A percentile compares a stretch with the other conserved stretches of the same genome.
Conservation (phyloP, 2,888 invertebrate genomes). For the Drosophila cognata region DNA sequence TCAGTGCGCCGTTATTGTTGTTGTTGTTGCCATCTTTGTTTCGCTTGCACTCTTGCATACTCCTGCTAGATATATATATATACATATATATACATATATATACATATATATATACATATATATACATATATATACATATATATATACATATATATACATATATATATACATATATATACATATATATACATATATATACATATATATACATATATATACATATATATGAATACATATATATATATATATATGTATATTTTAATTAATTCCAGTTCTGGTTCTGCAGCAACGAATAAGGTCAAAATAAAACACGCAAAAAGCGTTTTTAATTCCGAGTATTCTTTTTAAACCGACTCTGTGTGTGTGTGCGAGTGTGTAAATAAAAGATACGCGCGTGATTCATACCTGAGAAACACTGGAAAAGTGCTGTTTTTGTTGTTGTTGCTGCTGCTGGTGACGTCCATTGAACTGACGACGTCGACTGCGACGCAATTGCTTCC, state of each 20-base stretch:
- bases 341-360: constrained; percentile 32
- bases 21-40: constrained; percentile 30
- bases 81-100: background rate
- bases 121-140: constrained; percentile 14
- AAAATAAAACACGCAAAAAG: constrained; percentile 74
- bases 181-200: too few species aligned
- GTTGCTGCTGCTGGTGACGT: constrained; percentile 53
- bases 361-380: constrained; percentile 37
- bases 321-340: constrained; percentile 67
- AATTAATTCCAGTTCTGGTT: constrained; percentile 61
- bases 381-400: constrained; percentile 65
- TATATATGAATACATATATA: constrained; percentile 25
- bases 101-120: background rate
- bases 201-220: background rate
- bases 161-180: constrained; percentile 5
- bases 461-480: constrained; percentile 63
- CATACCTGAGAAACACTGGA: constrained; percentile 51
- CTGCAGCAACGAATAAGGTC: constrained; percentile 73
- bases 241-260: constrained; percentile 50
- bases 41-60: constrained; percentile 25
- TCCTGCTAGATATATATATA: background rate
- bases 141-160: constrained; percentile 22
- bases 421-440: constrained; percentile 44
- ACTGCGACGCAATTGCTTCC: constrained; percentile 60
- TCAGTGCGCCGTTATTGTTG: constrained; percentile 56